These are phyloP conservation scores for Leptinotarsa tumamoca DNA, from an alignment of 2,888 invertebrate genomes.

Conservation along the genomic window DNA sequence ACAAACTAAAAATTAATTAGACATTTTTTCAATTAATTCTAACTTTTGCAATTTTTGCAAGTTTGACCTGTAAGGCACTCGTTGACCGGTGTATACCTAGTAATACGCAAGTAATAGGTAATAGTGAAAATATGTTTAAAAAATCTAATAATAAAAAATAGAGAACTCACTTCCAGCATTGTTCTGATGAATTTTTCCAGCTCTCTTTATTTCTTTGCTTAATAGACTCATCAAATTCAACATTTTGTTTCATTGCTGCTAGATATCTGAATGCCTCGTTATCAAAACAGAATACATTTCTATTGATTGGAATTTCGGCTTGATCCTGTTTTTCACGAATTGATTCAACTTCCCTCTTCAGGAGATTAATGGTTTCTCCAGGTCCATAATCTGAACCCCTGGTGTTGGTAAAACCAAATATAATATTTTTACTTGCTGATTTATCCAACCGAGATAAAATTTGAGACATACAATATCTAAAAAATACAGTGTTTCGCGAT, in stretches of 20 bases:
- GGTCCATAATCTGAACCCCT: conserved; percentile 40
- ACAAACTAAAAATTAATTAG: no score
- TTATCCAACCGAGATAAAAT: conserved; percentile 61
- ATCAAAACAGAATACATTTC: conserved; percentile 61
- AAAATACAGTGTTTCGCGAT: conserved; percentile 55
- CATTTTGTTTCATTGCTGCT: conserved; percentile 53
- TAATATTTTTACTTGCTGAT: conserved; percentile 59
- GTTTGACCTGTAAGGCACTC: no score
- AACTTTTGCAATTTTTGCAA: no score
- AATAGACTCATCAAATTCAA: conserved; percentile 43
- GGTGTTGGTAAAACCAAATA: conserved; percentile 62
- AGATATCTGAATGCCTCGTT: conserved; percentile 61
- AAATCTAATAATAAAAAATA: no score
- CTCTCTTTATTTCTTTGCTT: conserved; percentile 40
- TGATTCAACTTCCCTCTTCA: conserved; percentile 52
- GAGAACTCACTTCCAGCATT: conserved; percentile 54
- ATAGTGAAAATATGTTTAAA: not conserved
- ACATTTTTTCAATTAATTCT: no score
- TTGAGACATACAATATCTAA: conserved; percentile 60
- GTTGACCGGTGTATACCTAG: no score
- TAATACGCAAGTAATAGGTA: no score
- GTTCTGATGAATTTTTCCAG: conserved; percentile 52
- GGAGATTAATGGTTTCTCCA: conserved; percentile 56
- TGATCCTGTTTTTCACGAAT: conserved; percentile 52
- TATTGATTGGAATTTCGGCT: conserved; percentile 47